These are phyloP conservation scores for Bimastos eiseni DNA, from an alignment of 2,888 invertebrate genomes.

Conservation along the genomic window DNA sequence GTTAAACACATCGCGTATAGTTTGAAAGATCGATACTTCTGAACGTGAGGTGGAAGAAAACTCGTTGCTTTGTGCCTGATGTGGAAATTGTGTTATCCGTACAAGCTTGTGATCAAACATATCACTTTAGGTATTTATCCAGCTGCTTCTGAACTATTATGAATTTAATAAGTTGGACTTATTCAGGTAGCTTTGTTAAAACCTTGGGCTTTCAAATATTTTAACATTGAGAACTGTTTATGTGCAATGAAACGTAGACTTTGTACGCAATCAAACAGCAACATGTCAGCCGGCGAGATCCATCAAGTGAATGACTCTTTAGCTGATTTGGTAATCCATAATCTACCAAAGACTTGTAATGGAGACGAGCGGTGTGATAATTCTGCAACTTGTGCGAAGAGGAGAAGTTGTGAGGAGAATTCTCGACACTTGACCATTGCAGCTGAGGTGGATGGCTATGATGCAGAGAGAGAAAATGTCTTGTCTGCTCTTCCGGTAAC, in stretches of 20 bases:
- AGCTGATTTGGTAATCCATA: conserved; percentile 13
- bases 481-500: not conserved
- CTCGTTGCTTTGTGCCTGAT: not conserved
- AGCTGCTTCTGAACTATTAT: not conserved
- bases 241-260: conserved; percentile 1
- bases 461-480: conserved; percentile 7
- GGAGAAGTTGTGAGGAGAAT: not conserved
- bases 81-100: not conserved
- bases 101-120: no score
- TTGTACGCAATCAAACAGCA: not conserved
- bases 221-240: not conserved
- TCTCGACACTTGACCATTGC: not conserved
- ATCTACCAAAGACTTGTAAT: not conserved
- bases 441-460: not conserved
- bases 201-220: not conserved
- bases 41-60: not conserved
- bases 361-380: not conserved
- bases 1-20: no score
- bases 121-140: not conserved
- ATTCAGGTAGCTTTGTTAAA: not conserved
- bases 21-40: not conserved
- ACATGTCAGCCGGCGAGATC: not conserved
- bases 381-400: not conserved
- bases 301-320: not conserved
- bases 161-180: not conserved